phyloP scores from a whole-genome alignment of 2,113 vertebrate genomes.

The Oryzias woworae region DNA sequence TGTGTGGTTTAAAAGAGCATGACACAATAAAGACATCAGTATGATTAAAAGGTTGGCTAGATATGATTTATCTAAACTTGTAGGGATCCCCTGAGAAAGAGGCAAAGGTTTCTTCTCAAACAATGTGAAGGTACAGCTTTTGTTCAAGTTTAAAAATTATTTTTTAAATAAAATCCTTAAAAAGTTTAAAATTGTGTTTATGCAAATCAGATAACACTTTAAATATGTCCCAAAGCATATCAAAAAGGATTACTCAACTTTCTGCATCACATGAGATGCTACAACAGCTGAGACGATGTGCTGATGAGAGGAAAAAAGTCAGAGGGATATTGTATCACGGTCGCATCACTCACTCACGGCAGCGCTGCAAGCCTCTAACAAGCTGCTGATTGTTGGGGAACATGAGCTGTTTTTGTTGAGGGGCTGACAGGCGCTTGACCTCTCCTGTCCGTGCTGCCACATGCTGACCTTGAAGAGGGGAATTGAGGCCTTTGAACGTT shows the following conservation, averaged over 20 bases:
- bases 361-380: constrained; percentile 56
- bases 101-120: background rate
- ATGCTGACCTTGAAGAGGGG: constrained; percentile 52
- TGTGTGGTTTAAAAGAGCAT: background rate
- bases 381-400: constrained; percentile 68
- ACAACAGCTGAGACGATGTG: constrained; percentile 9
- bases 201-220: too few species aligned
- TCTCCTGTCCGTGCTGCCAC: constrained; percentile 42
- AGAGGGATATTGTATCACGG: constrained; percentile 49
- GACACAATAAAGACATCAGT: background rate
- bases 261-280: background rate
- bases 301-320: constrained; percentile 1
- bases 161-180: too few species aligned
- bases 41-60: background rate
- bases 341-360: constrained; percentile 25
- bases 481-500: constrained; percentile 56
- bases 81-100: too few species aligned
- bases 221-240: background rate
- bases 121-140: constrained; percentile 1
- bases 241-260: constrained; percentile 15
- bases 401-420: constrained; percentile 66
- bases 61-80: too few species aligned
- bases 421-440: constrained; percentile 71
- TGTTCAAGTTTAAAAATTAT: constrained; percentile 34
- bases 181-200: too few species aligned